Percentiles rank a stretch among this genome's conserved stretches.
Conservation (phyloP, 2,113 vertebrate species). For the Sylvilagus bachmani region DNA sequence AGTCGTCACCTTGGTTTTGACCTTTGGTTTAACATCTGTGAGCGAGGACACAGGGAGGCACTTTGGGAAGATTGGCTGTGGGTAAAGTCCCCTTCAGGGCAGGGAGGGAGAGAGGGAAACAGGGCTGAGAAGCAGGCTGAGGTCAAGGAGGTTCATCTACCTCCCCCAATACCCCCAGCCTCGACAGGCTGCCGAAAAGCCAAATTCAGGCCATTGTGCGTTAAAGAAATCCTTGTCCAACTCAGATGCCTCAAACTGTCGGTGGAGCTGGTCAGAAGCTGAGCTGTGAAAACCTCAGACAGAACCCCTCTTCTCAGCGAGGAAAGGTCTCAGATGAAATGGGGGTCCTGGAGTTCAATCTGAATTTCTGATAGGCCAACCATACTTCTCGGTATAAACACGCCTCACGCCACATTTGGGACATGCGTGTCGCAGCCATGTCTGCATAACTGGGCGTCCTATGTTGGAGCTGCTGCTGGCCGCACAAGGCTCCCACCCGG, state of each 20-base stretch:
- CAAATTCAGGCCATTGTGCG: background rate
- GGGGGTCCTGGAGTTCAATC: background rate
- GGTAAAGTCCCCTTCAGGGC: background rate
- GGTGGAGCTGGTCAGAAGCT: constrained; percentile 60
- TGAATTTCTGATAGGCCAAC: constrained; percentile 45
- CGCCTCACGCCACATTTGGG: background rate
- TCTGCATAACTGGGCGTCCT: background rate
- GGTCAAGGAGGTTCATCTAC: background rate
- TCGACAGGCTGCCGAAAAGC: background rate
- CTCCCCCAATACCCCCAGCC: background rate
- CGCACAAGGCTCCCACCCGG: background rate
- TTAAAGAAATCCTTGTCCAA: background rate
- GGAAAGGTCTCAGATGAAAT: background rate
- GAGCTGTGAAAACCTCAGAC: constrained; percentile 15
- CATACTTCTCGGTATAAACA: background rate
- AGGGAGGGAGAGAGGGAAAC: background rate
- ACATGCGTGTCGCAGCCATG: background rate
- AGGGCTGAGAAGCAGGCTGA: background rate
- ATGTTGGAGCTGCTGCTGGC: background rate
- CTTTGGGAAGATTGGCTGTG: background rate
- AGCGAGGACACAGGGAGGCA: background rate
- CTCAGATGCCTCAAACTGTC: constrained; percentile 41
- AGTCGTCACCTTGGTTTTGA: constrained; percentile 61
- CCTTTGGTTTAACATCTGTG: constrained; percentile 58
- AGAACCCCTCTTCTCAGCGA: background rate